Evolutionary conservation across 2,888 invertebrate species (phyloP).

Genomic region (Diarsia dahlii): DNA sequence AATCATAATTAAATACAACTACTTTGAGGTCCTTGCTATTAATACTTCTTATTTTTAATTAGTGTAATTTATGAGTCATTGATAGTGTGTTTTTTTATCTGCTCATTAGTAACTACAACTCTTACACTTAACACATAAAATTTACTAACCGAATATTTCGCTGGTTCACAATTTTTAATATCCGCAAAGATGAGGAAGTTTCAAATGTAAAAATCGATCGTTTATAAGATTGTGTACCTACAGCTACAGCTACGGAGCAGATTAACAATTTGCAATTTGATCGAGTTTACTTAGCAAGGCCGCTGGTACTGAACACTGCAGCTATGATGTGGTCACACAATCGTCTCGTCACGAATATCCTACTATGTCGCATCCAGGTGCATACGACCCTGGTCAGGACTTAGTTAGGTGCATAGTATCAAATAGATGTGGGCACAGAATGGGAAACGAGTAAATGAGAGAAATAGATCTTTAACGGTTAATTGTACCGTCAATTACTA

Average conservation of each 20-base stretch:
- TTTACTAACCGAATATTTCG: background rate
- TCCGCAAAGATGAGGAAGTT: background rate
- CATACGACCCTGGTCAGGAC: too few species aligned
- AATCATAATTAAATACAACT: too few species aligned
- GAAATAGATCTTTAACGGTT: too few species aligned
- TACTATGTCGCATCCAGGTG: too few species aligned
- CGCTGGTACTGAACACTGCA: background rate
- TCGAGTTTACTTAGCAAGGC: conserved; percentile 19
- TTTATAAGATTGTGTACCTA: conserved; percentile 19
- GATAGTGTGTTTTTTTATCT: background rate
- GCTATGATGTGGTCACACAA: background rate
- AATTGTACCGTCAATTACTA: too few species aligned
- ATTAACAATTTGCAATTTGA: conserved; percentile 34
- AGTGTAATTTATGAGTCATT: background rate
- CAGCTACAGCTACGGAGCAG: background rate
- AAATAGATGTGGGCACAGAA: too few species aligned
- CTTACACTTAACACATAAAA: background rate
- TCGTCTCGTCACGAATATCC: background rate
- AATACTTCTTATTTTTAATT: background rate
- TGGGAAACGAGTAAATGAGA: too few species aligned
- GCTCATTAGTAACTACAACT: background rate
- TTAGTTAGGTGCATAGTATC: too few species aligned
- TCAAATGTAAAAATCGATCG: background rate
- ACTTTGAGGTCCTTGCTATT: background rate
- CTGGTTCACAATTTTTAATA: background rate